A percentile compares a stretch with the other conserved stretches of the same genome.
These are phyloP conservation scores for Trypoxylus dichotomus DNA, from an alignment of 1,140 invertebrate species.

Conservation along the genomic window DNA sequence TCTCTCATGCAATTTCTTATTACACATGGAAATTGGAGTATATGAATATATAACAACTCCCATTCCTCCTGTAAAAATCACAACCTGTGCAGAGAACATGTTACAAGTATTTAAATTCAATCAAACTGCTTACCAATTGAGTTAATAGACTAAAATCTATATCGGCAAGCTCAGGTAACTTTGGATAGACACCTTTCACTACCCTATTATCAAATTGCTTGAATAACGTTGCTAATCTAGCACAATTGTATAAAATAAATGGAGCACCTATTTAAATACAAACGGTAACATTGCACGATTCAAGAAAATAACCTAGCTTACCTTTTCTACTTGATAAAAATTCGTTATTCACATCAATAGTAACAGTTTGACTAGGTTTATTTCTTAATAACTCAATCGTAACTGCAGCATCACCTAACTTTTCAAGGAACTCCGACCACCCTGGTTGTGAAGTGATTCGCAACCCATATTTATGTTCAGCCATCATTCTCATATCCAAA, in stretches of 20 bases:
- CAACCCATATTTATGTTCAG: constrained; percentile 64
- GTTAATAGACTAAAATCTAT: constrained; percentile 63
- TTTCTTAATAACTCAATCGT: constrained; percentile 67
- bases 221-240: constrained; percentile 65
- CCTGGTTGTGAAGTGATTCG: constrained; percentile 45
- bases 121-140: constrained; percentile 59
- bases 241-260: constrained; percentile 74
- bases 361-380: constrained; percentile 54
- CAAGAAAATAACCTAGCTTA: constrained; percentile 24
- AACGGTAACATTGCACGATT: background rate
- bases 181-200: constrained; percentile 56
- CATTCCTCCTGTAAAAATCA: constrained; percentile 66
- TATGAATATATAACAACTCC: constrained; percentile 67
- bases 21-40: constrained; percentile 63
- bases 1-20: constrained; percentile 58
- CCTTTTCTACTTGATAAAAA: constrained; percentile 47
- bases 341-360: constrained; percentile 48
- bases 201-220: constrained; percentile 61
- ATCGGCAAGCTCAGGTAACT: constrained; percentile 56
- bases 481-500: constrained; percentile 61
- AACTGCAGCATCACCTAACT: constrained; percentile 63
- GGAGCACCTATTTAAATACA: constrained; percentile 58
- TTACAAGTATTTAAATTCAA: background rate
- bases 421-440: constrained; percentile 47
- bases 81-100: background rate